Evolutionary conservation across 2,797 vertebrate genomes (phyloP), one percentile per base, ranked within the genome.

Genomic region (Falco naumanni): DNA sequence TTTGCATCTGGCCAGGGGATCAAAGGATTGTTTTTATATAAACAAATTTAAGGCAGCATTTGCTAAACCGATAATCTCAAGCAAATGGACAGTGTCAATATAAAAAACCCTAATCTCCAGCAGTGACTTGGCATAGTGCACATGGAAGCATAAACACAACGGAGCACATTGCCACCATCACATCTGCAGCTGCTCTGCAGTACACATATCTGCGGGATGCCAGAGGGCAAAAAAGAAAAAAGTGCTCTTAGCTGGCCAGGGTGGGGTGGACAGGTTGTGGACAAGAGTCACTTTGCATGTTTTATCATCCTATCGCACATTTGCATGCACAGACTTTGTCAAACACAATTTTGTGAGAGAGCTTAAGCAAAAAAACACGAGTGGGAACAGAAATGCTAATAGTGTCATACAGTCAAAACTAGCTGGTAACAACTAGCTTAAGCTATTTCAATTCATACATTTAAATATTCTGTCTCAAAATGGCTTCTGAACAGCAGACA

Each of bases 21-120:
- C 95, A 97, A 95, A 93, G 95, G 95, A 93, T 97, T 97, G 93
- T n/a, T 95, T 95, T 96, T 97, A 97, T 69, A 95, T 93, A 97
- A 97, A 97, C 91, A 96, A 92, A 94, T 94, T 95, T 65, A 71
- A 95, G 94, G 90, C 95, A 83, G 91, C 39, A 1, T 47, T 56
- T 0, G 6, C 88, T 95, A 93, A 96, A 95, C 56, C 84, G 47
- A 85, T 94, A 95, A 95, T 95, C 96, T 96, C 48, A 5, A 79
- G 91, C 72, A 15, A 93, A 87, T 3, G 86, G 91, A 37, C 64
- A 65, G 68, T 22, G 90, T 90, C 95, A 87, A 8, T n/a, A 33
- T 4, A 28, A 69, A 76, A 45, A 20, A 0, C 31, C 37, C 59
- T 89, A 45, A 88, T 86, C 91, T 28, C 53, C 85, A 51, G 65